These are phyloP conservation scores for Chrysoperla carnea DNA, from an alignment of 1,140 invertebrate species.

Conservation along the genomic window DNA sequence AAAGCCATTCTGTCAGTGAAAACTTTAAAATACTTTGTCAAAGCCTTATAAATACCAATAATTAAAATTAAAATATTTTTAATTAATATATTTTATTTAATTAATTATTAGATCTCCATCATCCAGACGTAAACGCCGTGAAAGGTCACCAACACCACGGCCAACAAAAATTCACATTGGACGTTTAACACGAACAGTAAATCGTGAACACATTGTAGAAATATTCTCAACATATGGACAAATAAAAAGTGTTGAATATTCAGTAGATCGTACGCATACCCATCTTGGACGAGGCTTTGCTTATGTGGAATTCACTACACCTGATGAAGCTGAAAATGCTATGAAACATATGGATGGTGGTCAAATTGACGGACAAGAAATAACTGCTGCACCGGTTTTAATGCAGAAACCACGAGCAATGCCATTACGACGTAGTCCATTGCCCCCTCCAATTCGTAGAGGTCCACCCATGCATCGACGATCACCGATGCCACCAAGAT, in stretches of 20 bases:
- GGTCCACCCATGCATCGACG: slow-evolving; percentile 32
- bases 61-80: slow-evolving; percentile 2
- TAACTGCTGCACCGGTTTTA: slow-evolving; percentile 80
- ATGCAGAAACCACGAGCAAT: slow-evolving; percentile 50
- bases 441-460: slow-evolving; percentile 35
- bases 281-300: slow-evolving; percentile 78
- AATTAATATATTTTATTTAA: not conserved
- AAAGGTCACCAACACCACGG: slow-evolving; percentile 67
- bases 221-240: slow-evolving; percentile 88
- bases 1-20: too few relatives aligned
- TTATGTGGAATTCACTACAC: slow-evolving; percentile 85
- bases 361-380: slow-evolving; percentile 59
- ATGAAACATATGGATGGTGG: slow-evolving; percentile 99
- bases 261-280: slow-evolving; percentile 68
- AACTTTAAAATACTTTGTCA: too few relatives aligned
- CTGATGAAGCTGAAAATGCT: slow-evolving; percentile 93
- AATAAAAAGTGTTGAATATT: slow-evolving; percentile 81
- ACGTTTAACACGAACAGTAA: slow-evolving; percentile 79
- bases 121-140: slow-evolving; percentile 39
- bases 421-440: slow-evolving; percentile 41
- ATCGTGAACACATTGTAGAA: slow-evolving; percentile 82
- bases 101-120: slow-evolving; percentile 26
- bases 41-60: too few relatives aligned
- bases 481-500: slow-evolving; percentile 17
- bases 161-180: slow-evolving; percentile 88